phyloP scores from a whole-genome alignment of 2,797 vertebrate genomes.

The Phoebastria nigripes region DNA sequence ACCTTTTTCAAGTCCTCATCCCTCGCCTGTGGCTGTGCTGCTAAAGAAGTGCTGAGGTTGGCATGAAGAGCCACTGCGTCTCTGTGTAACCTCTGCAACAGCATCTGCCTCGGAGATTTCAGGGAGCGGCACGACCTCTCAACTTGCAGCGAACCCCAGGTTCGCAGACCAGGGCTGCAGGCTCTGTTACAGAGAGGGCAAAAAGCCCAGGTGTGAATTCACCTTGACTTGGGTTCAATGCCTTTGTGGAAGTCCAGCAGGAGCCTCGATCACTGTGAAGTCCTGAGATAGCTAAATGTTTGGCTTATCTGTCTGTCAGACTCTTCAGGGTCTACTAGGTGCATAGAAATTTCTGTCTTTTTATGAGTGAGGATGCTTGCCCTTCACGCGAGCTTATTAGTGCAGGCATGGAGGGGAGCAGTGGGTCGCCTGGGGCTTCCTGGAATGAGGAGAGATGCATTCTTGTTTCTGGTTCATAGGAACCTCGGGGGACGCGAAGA shows the following conservation, averaged over 20 bases:
- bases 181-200: not conserved
- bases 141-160: not conserved
- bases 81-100: not conserved
- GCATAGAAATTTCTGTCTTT: not conserved
- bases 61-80: not conserved
- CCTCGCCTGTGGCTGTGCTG: rapidly evolving
- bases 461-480: not conserved
- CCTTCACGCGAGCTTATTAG: not conserved
- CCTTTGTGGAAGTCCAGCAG: not conserved
- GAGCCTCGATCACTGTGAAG: not conserved
- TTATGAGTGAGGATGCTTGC: not conserved
- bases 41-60: not conserved
- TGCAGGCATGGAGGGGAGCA: not conserved
- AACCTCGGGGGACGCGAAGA: rapidly evolving
- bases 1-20: not conserved
- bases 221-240: not conserved
- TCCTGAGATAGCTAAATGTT: not conserved
- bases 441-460: not conserved
- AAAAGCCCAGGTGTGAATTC: not conserved
- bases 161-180: not conserved
- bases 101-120: not conserved
- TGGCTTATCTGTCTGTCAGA: not conserved
- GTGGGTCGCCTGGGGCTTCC: not conserved
- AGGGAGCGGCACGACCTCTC: not conserved
- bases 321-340: not conserved